Evolutionary conservation across 2,113 vertebrate species (phyloP), one percentile per base, ranked within the genome.

Genomic region (Myiozetetes cayanensis): DNA sequence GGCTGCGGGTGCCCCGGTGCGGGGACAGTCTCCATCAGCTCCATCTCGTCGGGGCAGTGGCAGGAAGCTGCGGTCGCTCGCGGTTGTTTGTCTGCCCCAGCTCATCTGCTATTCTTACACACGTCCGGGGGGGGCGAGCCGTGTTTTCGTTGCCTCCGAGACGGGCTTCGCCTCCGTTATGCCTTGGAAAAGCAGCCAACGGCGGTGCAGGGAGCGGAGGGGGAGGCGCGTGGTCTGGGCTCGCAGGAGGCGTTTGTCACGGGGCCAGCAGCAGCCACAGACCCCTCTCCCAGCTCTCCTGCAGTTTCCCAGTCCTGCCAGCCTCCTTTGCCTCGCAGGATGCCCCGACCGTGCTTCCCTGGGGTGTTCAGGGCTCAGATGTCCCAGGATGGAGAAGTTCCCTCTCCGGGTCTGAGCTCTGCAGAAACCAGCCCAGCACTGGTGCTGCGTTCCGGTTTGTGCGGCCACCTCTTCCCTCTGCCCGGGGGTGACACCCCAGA

Each of bases 21-120:
- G 6, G 71, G n/a, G 68, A 37, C 24, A 2, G 10, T 16, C 65
- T 52, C 63, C 50, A 39, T 27, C 53, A 52, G 15, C 65, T n/a
- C 59, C 50, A 4, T 17, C 58, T 22, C 31, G 15, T 8, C 3
- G 22, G 23, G 31, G 47, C 76, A 15, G 2, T 3, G 6, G 67
- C 83, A 90, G 96, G 96, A 95, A 95, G 68, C 81, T 87, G 94
- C 0, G 84, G 93, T 84, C 39, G 9, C 22, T 59, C 16, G 3
- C 3, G 19, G 73, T 35, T 90, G 74, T 78, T 93, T 87, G 59
- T 63, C 79, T 92, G 55, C 47, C 28, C n/a, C 3, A 1, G 73
- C 73, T 95, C 84, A 15, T 53, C 58, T 76, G 84, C 96, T 96
- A 71, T 93, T 94, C 84, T 92, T 87, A 35, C 52, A 25, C 78